A percentile compares a stretch with the other conserved stretches of the same genome.
phyloP scores from a whole-genome alignment of 2,113 vertebrate species.

The Dinomys branickii region DNA sequence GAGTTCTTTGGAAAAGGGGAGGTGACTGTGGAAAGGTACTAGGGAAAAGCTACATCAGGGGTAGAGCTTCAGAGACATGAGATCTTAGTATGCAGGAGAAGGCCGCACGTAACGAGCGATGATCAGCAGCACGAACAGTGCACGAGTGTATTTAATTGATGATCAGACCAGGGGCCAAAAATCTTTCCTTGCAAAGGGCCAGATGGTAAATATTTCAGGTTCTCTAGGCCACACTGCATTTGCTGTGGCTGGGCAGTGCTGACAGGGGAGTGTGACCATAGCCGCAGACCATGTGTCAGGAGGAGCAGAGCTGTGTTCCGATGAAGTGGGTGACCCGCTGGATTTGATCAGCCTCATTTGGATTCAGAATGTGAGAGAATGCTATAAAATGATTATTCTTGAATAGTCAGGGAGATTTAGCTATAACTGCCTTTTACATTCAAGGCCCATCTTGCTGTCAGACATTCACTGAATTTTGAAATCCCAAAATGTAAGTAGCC shows the following conservation, averaged over 20 bases:
- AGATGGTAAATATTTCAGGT: not conserved
- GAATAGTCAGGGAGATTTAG: not conserved
- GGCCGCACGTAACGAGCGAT: not conserved
- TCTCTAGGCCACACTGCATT: not conserved
- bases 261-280: not conserved
- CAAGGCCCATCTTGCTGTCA: not conserved
- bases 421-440: not conserved
- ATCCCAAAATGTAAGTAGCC: not conserved
- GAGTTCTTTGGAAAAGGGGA: constrained; percentile 55
- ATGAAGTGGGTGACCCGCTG: not conserved
- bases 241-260: not conserved
- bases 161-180: not conserved
- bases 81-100: not conserved
- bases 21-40: constrained; percentile 10
- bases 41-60: not conserved
- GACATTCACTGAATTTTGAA: not conserved
- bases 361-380: not conserved
- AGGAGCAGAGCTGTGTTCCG: not conserved
- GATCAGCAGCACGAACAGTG: not conserved
- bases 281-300: not conserved
- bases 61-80: not conserved
- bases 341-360: not conserved
- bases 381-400: not conserved
- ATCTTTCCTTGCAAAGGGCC: not conserved
- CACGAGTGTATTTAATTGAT: not conserved